These are phyloP conservation scores for Tetraodon nigroviridis DNA, from an alignment of 2,113 vertebrate species.

Conservation along the genomic window DNA sequence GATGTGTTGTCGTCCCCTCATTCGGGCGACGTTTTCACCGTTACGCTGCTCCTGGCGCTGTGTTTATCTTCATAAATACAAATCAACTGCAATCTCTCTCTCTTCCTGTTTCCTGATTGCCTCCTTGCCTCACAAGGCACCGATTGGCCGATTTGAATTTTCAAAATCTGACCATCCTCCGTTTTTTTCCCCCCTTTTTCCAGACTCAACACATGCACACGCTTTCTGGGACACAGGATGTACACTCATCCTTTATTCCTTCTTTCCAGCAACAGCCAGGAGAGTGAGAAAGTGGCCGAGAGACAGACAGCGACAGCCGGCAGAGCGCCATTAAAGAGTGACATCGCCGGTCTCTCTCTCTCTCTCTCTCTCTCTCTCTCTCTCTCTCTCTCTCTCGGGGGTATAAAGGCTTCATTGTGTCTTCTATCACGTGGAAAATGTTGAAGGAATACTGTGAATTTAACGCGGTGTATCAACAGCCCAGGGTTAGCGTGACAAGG, in stretches of 20 bases:
- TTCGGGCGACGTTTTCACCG: not conserved
- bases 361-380: too few relatives aligned
- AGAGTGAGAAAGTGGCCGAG: conserved; percentile 59
- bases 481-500: conserved; percentile 32
- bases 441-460: conserved; percentile 46
- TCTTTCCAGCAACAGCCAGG: conserved; percentile 50
- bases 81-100: not conserved
- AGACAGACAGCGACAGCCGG: conserved; percentile 64
- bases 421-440: conserved; percentile 51
- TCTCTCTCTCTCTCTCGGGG: conserved; percentile 29
- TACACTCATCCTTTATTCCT: conserved; percentile 41
- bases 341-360: conserved; percentile 56
- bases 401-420: conserved; percentile 70
- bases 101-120: not conserved
- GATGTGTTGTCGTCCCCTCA: conserved; percentile 1
- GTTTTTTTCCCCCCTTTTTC: conserved; percentile 2
- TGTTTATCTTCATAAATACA: too few relatives aligned
- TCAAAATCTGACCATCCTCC: conserved; percentile 33
- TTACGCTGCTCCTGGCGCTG: too few relatives aligned
- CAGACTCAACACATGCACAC: conserved; percentile 6
- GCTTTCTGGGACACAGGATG: conserved; percentile 45
- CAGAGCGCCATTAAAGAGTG: conserved; percentile 45
- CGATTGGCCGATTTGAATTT: conserved; percentile 63
- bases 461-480: conserved; percentile 25
- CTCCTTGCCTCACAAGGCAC: not conserved